Evolutionary conservation across 2,113 vertebrate genomes (phyloP), one percentile per base, ranked within the genome.

Genomic region (Percina caprodes): DNA sequence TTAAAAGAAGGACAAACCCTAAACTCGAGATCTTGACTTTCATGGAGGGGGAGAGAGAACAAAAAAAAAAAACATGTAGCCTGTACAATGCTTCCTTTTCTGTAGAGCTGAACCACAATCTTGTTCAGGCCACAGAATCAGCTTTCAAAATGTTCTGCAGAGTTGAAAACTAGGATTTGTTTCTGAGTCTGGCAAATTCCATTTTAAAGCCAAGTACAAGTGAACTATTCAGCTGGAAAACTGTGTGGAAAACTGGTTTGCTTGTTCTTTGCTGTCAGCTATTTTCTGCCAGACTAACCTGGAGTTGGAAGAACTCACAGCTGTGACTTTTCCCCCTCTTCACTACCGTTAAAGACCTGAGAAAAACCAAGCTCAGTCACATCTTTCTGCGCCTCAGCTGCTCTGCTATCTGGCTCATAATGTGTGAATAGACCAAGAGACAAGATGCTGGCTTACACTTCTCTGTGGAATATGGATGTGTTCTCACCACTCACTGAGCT

Each of bases 261-360:
- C 55, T 69, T 70, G 66, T 79, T 74, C 30, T 72, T 15, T 54
- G 30, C 63, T 58, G 35, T 51, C 19, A 45, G 21, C 70, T 72
- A 63, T 68, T 86, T 78, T 30, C 69, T 79, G 75, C 61, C 67
- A 83, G 62, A 79, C 70, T 74, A 65, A 86, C 84, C 46, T 73
- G 81, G 71, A 86, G 77, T 74, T 63, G 60, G 42, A 60, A 46
- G 66, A 80, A 79, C 42, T 79, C 59, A 11, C 81, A 86, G 84
- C 85, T 86, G 82, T 82, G 87, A 86, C 71, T 81, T 84, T 24
- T 80, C 69, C 42, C 59, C 55, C 62, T 81, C 54, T 82, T 67
- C 35, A 2, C 46, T 42, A 21, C 42, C 75, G 14, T 56, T 77
- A 24, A 75, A 82, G 42, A 86, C 87, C 71, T 69, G 76, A 84